These are phyloP conservation scores for Aphelenchoides avenae DNA, from an alignment of 1,140 invertebrate genomes.

Conservation along the genomic window DNA sequence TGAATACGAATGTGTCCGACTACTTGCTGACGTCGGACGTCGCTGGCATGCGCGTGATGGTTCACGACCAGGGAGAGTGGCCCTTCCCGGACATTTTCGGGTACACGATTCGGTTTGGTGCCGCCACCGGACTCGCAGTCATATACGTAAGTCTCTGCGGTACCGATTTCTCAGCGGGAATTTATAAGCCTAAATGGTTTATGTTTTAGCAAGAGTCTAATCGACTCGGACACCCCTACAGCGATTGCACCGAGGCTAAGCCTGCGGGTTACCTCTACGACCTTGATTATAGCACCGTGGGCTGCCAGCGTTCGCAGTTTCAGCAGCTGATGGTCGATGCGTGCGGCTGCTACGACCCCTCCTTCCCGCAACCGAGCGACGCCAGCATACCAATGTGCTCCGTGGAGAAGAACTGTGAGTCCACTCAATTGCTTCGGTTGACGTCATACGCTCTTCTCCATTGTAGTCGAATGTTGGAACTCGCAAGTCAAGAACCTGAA, in stretches of 20 bases:
- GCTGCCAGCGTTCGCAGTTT: slow-evolving; percentile 28
- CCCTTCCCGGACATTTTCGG: no score
- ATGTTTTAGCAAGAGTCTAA: no score
- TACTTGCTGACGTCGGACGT: slow-evolving; percentile 25
- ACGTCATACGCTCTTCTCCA: no score
- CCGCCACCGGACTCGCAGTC: no score
- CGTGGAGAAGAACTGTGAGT: slow-evolving; percentile 24
- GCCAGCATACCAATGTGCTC: background rate
- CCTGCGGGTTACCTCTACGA: slow-evolving; percentile 23
- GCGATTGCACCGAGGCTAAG: slow-evolving; percentile 26
- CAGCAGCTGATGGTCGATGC: slow-evolving; percentile 11
- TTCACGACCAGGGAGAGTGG: slow-evolving; percentile 40
- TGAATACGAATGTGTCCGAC: slow-evolving; percentile 34
- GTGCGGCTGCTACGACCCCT: slow-evolving; percentile 26
- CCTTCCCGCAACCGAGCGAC: slow-evolving; percentile 11
- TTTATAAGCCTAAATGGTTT: no score
- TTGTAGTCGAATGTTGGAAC: no score
- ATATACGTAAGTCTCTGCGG: no score
- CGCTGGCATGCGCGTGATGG: slow-evolving; percentile 36
- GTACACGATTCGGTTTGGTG: no score
- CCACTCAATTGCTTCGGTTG: no score
- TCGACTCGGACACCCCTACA: no score
- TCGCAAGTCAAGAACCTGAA: no score
- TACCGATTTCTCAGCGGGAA: no score
- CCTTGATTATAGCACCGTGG: slow-evolving; percentile 24